These are phyloP conservation scores for Henricia sp. DNA, from an alignment of 53 echinoderm and acorn worm genomes.

Conservation along the genomic window DNA sequence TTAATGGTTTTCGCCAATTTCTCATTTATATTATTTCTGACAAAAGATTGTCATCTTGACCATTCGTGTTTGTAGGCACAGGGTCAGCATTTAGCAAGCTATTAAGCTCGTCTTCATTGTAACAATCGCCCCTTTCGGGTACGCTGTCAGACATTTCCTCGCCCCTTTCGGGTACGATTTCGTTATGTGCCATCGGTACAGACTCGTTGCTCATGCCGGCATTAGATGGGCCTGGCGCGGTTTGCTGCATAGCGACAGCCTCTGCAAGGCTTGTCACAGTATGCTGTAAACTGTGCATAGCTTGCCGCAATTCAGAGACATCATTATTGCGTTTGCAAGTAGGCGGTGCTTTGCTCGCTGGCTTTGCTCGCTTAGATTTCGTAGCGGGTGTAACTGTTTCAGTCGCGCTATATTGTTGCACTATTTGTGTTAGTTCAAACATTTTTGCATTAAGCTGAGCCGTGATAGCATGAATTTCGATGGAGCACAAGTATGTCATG, in stretches of 20 bases:
- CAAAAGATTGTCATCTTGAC: not conserved
- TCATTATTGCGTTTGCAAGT: not conserved
- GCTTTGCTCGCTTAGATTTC: not conserved
- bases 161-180: not conserved
- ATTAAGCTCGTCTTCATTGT: not conserved
- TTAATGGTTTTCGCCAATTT: not conserved
- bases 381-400: not conserved
- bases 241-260: not conserved
- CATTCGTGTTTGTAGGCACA: not conserved
- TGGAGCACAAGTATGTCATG: not conserved
- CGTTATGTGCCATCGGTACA: not conserved
- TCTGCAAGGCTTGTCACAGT: not conserved
- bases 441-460: constrained; percentile 1
- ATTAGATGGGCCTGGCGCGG: not conserved
- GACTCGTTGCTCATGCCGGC: not conserved
- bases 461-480: not conserved
- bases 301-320: not conserved
- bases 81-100: not conserved
- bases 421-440: not conserved
- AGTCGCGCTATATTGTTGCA: not conserved
- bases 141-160: not conserved
- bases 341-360: not conserved
- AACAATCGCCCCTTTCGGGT: constrained; percentile 1
- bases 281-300: not conserved
- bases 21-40: not conserved